A percentile compares a stretch with the other conserved stretches of the same genome.
Conservation (phyloP, 1,140 invertebrate species). For the Venturia canescens region DNA sequence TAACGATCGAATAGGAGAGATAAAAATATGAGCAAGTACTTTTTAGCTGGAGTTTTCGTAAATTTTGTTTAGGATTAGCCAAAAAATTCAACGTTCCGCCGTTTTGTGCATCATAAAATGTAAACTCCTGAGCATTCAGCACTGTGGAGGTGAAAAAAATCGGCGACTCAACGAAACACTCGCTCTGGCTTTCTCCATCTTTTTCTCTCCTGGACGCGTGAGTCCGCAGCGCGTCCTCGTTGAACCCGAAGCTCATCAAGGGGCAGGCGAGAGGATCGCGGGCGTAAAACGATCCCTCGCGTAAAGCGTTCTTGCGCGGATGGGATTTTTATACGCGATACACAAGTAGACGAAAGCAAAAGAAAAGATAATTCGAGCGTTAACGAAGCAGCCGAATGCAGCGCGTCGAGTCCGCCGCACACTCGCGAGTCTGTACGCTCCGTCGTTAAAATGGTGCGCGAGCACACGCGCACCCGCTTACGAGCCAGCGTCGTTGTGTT, state of each 20-base stretch:
- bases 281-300: constrained; percentile 31
- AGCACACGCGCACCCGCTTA: background rate
- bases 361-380: too few relatives aligned
- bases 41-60: too few relatives aligned
- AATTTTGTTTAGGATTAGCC: too few relatives aligned
- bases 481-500: background rate
- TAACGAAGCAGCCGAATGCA: too few relatives aligned
- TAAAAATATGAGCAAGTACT: too few relatives aligned
- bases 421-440: background rate
- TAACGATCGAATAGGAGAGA: too few relatives aligned
- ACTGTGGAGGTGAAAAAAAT: background rate
- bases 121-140: too few relatives aligned
- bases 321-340: constrained; percentile 16
- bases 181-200: background rate
- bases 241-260: constrained; percentile 32
- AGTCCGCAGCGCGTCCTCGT: too few relatives aligned
- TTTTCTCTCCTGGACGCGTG: too few relatives aligned
- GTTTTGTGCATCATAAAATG: too few relatives aligned
- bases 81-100: too few relatives aligned
- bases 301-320: background rate
- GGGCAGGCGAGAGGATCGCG: constrained; percentile 32
- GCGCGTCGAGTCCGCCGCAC: too few relatives aligned
- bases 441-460: background rate
- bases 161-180: background rate
- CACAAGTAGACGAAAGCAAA: background rate